phyloP scores from a whole-genome alignment of 2,888 invertebrate genomes.

The Apotomis betuletana region DNA sequence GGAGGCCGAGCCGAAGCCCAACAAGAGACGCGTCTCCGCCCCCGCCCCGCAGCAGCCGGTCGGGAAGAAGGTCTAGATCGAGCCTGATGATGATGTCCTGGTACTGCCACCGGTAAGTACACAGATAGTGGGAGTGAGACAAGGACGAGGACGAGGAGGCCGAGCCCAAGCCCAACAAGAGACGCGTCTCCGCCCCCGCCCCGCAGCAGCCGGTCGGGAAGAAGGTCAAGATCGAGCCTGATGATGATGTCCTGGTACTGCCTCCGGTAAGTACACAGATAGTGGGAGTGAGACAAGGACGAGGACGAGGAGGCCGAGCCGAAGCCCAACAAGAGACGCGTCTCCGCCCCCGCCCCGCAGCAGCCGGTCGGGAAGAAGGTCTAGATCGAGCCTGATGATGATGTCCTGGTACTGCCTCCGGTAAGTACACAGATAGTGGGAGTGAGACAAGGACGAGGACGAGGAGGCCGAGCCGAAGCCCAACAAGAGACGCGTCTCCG shows the following conservation, averaged over 20 bases:
- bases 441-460: conserved; percentile 87
- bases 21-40: conserved; percentile 45
- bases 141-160: conserved; percentile 84
- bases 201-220: conserved; percentile 45
- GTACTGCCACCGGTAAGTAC: conserved; percentile 66
- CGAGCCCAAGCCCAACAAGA: conserved; percentile 54
- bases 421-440: conserved; percentile 83
- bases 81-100: conserved; percentile 48
- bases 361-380: conserved; percentile 53
- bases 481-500: conserved; percentile 46
- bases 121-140: conserved; percentile 87
- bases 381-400: conserved; percentile 54
- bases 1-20: conserved; percentile 51
- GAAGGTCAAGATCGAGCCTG: conserved; percentile 58
- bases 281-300: conserved; percentile 87
- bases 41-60: background rate
- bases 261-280: conserved; percentile 75
- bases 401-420: conserved; percentile 50
- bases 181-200: conserved; percentile 33
- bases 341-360: background rate
- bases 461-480: conserved; percentile 68
- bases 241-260: conserved; percentile 47
- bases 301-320: conserved; percentile 81
- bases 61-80: conserved; percentile 60
- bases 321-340: conserved; percentile 51